Evolutionary conservation across 2,888 invertebrate genomes (phyloP).

Genomic region (Belgica antarctica): DNA sequence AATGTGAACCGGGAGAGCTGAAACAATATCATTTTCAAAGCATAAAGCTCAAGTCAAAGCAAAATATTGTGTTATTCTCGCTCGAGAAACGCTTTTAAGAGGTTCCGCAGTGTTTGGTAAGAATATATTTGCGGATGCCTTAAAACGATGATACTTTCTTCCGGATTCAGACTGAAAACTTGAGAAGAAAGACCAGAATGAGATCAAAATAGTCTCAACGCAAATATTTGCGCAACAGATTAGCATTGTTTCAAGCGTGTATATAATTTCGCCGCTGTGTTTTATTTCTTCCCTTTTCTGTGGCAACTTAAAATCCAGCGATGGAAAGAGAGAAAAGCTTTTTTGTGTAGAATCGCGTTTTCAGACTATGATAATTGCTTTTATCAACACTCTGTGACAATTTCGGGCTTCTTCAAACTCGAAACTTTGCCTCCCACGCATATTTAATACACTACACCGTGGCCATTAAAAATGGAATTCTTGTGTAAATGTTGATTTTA

Average conservation of each 20-base stretch:
- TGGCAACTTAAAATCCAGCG: neutral
- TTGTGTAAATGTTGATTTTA: slow-evolving; percentile 33
- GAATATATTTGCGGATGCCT: neutral
- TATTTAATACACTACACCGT: neutral
- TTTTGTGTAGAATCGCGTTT: neutral
- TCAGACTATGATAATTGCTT: neutral
- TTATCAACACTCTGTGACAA: neutral
- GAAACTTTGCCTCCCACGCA: neutral
- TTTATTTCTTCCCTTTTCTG: neutral
- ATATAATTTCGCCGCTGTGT: neutral
- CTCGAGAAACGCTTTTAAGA: neutral
- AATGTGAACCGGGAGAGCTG: neutral
- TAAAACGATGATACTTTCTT: neutral
- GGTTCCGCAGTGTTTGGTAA: neutral
- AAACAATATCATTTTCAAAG: neutral
- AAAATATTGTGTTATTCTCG: neutral
- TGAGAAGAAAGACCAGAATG: neutral
- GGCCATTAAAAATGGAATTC: slow-evolving; percentile 35
- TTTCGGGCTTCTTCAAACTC: neutral
- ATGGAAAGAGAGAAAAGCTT: neutral
- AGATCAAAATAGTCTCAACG: neutral
- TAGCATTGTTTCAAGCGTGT: slow-evolving; percentile 8
- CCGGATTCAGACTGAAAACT: neutral
- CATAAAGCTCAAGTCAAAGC: neutral
- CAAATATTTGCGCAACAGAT: slow-evolving; percentile 34